These are phyloP conservation scores for Diceros bicornis DNA, from an alignment of 2,797 vertebrate species.

Conservation along the genomic window DNA sequence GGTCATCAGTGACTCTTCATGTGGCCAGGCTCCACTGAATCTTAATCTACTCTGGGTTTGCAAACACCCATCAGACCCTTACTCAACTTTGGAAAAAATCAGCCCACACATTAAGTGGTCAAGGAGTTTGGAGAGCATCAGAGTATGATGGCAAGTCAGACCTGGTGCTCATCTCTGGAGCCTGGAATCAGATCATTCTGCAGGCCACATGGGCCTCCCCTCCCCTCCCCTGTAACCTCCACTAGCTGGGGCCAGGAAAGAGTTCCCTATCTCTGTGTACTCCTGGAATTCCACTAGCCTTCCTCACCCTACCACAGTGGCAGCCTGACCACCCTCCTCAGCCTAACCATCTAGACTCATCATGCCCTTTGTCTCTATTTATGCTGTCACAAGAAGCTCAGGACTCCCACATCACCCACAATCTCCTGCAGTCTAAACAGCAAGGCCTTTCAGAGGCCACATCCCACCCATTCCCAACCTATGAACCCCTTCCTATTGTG, in stretches of 20 bases:
- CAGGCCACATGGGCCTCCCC: rapidly evolving
- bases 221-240: too few relatives aligned
- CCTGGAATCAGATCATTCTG: neutral
- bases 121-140: neutral
- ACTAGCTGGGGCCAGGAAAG: neutral
- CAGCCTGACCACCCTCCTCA: neutral
- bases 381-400: neutral
- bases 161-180: neutral
- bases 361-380: neutral
- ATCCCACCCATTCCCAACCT: too few relatives aligned
- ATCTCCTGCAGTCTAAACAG: neutral
- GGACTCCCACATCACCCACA: neutral
- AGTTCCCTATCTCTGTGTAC: too few relatives aligned
- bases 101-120: neutral
- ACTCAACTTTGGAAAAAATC: neutral
- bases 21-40: neutral
- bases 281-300: neutral
- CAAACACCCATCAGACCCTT: neutral
- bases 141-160: neutral
- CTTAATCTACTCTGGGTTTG: neutral
- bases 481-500: neutral
- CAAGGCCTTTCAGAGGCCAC: neutral
- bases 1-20: neutral
- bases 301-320: neutral
- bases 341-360: neutral